These are phyloP conservation scores for Dryas iulia DNA, from an alignment of 1,140 invertebrate species.

Conservation along the genomic window DNA sequence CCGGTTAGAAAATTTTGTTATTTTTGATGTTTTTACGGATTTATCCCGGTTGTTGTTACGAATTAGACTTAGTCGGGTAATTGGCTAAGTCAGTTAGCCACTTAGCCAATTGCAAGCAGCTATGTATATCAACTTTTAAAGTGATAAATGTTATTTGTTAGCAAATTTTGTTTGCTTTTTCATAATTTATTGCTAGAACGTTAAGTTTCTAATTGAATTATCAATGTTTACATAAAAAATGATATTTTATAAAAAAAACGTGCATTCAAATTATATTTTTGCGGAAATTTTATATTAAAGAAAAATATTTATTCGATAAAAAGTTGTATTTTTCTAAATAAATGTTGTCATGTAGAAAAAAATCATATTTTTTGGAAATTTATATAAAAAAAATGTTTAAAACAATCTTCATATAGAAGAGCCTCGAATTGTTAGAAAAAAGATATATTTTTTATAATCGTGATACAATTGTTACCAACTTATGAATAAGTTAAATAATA, in stretches of 20 bases:
- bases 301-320: neutral
- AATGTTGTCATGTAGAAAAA: neutral
- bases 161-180: neutral
- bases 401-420: neutral
- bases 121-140: neutral
- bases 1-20: neutral
- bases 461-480: neutral
- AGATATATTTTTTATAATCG: neutral
- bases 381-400: neutral
- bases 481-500: neutral
- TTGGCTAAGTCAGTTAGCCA: neutral
- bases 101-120: neutral
- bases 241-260: neutral
- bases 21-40: neutral
- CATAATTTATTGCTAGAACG: neutral
- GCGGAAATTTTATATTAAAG: too few species aligned
- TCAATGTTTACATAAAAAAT: neutral
- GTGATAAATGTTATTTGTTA: neutral
- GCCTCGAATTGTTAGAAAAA: neutral
- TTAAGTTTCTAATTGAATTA: neutral
- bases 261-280: too few species aligned
- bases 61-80: neutral
- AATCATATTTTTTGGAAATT: too few species aligned
- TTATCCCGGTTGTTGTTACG: neutral
- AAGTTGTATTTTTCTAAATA: neutral